phyloP scores from a whole-genome alignment of 1,140 invertebrate species.

The Elymnias hypermnestra region DNA sequence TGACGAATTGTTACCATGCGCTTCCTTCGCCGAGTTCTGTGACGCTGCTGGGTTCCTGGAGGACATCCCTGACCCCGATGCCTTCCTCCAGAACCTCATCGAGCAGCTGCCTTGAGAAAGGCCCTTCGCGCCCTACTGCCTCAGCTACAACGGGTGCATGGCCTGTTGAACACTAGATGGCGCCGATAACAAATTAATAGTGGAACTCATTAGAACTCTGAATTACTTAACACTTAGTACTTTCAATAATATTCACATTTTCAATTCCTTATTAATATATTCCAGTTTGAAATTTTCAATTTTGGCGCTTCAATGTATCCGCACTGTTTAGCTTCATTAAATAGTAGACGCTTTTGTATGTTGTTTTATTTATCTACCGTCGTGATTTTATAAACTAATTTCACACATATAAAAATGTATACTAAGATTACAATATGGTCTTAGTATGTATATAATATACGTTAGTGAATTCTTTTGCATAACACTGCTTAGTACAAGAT shows the following conservation, averaged over 20 bases:
- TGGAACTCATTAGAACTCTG: background rate
- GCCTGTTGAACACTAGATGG: slow-evolving; percentile 25
- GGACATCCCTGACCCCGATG: slow-evolving; percentile 56
- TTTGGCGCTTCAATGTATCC: slow-evolving; percentile 26
- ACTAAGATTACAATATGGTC: no score
- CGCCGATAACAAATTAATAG: slow-evolving; percentile 11
- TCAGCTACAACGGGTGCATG: slow-evolving; percentile 49
- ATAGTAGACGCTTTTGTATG: slow-evolving; percentile 31
- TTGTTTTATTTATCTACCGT: slow-evolving; percentile 23
- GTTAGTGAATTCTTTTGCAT: no score
- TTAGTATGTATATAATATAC: no score
- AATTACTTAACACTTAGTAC: background rate
- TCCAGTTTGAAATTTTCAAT: slow-evolving; percentile 1
- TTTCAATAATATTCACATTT: background rate
- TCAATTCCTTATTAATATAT: slow-evolving; percentile 4
- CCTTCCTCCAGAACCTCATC: slow-evolving; percentile 40
- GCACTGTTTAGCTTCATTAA: slow-evolving; percentile 31
- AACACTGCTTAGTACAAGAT: no score
- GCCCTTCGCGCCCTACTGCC: slow-evolving; percentile 42
- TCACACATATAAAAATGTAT: no score
- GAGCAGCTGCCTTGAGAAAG: slow-evolving; percentile 50
- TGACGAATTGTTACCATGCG: slow-evolving; percentile 92
- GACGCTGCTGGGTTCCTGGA: slow-evolving; percentile 84
- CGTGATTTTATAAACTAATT: no score
- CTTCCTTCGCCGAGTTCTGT: slow-evolving; percentile 93